Conservation (phyloP, 1,140 invertebrate species). For the Protaetia brevitarsis region DNA sequence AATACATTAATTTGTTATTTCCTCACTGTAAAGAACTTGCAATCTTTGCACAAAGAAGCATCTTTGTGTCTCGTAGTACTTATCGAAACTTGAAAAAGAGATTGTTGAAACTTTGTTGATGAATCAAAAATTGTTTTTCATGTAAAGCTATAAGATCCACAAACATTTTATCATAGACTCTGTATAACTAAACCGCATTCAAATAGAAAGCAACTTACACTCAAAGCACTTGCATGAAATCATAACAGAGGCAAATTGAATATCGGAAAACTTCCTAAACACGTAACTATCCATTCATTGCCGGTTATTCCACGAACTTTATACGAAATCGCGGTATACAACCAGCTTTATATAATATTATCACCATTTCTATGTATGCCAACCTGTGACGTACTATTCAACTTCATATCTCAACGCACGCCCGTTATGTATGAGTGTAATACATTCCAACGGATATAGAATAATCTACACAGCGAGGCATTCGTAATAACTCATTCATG, state of each 20-base stretch:
- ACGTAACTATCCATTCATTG: background rate
- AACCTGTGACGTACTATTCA: background rate
- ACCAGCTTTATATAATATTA: background rate
- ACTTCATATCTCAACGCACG: background rate
- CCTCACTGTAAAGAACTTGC: too few relatives aligned
- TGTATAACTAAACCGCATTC: too few relatives aligned
- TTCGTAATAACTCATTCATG: conserved; percentile 1
- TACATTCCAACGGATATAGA: background rate
- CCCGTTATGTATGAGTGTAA: background rate
- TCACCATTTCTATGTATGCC: background rate
- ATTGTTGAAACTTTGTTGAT: too few relatives aligned
- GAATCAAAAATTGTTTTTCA: too few relatives aligned
- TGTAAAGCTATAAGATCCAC: too few relatives aligned
- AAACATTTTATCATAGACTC: too few relatives aligned
- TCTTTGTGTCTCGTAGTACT: too few relatives aligned
- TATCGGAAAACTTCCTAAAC: background rate
- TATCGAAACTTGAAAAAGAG: too few relatives aligned
- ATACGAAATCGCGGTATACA: background rate
- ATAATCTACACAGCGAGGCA: background rate
- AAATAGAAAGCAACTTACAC: too few relatives aligned
- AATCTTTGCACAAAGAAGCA: too few relatives aligned
- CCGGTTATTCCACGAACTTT: background rate
- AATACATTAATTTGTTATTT: too few relatives aligned
- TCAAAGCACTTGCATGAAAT: too few relatives aligned
- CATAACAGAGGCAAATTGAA: background rate